Base-by-base conservation (phyloP, 2,888 invertebrate species). In the Eupithecia exiguata region DNA sequence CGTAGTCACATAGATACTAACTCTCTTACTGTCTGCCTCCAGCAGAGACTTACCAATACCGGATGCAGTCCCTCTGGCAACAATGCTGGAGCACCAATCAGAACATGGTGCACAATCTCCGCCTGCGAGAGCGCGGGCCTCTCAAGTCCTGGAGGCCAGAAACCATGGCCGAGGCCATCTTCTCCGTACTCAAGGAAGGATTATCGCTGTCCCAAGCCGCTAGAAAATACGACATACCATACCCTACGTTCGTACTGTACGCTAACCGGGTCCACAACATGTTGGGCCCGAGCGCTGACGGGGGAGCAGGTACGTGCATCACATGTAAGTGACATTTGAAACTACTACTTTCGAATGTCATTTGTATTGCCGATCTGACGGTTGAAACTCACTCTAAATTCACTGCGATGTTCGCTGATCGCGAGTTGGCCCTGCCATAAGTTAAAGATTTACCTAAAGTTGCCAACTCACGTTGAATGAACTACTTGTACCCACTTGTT, bases 51-150 rank as follows among this genome's bases (percentile, higher is more conserved):
- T 98, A 98, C 96, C 98, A 98, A 93, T 98, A 98, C 93, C 98
- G 98, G 92, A 95, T 98, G 90, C 98, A 98, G 92, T 98, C 97
- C 74, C 97, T 98, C 97, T 98, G 98, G 98, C 98, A 98, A 93
- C 98, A 98, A 91, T 98, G 98, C 92, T 98, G 98, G 98, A 98
- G 97, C 92, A 98, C 98, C 82, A 98, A 98, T 92, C 98, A 98
- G 92, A 97, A 97, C 86, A 95, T 98, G 86, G 97, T 98, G 82
- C 98, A 98, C 94, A 98, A 98, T 90, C 94, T 98, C 87, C 96
- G 98, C 83, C 98, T 98, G 95, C 96, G 98, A 68, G 98, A 98
- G 92, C 96, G 98, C 74, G 98, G 98, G 4, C 98, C 98, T 0
- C 95, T 98, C 76, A 98, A 98, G 91, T 98, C 98, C 72, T 98